Evolutionary conservation across 2,888 invertebrate genomes (phyloP).

Genomic region (Malacosoma neustria): DNA sequence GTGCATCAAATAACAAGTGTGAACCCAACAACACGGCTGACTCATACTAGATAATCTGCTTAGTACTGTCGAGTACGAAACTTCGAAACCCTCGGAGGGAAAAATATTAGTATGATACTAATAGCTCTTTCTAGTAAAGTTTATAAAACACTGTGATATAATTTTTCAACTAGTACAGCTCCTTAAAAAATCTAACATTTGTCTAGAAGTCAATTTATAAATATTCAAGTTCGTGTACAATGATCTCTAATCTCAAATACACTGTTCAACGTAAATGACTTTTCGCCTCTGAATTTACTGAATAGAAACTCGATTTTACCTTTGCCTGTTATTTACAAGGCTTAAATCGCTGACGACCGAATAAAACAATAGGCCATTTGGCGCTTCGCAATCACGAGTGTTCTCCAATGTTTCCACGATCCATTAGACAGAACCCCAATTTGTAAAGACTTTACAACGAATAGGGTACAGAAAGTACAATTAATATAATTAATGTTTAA

Average conservation of each 20-base stretch:
- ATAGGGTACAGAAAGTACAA: background rate
- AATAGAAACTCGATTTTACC: constrained; percentile 1
- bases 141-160: too few species aligned
- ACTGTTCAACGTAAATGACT: background rate
- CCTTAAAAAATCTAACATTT: too few species aligned
- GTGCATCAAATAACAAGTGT: too few species aligned
- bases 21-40: too few species aligned
- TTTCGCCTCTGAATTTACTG: background rate
- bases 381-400: constrained; percentile 24
- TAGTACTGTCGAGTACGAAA: too few species aligned
- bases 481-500: background rate
- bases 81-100: too few species aligned
- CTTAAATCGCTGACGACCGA: constrained; percentile 31
- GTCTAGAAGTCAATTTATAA: too few species aligned
- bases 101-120: too few species aligned
- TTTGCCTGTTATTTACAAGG: constrained; percentile 23
- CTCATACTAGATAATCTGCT: too few species aligned
- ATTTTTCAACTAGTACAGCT: too few species aligned
- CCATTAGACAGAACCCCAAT: constrained; percentile 47
- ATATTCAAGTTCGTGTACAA: too few species aligned
- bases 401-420: constrained; percentile 31
- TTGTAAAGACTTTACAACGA: constrained; percentile 25
- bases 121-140: too few species aligned
- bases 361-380: constrained; percentile 29
- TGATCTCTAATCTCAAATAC: background rate